These are phyloP conservation scores for Silurus meridionalis DNA, from an alignment of 2,113 vertebrate species.

Conservation along the genomic window DNA sequence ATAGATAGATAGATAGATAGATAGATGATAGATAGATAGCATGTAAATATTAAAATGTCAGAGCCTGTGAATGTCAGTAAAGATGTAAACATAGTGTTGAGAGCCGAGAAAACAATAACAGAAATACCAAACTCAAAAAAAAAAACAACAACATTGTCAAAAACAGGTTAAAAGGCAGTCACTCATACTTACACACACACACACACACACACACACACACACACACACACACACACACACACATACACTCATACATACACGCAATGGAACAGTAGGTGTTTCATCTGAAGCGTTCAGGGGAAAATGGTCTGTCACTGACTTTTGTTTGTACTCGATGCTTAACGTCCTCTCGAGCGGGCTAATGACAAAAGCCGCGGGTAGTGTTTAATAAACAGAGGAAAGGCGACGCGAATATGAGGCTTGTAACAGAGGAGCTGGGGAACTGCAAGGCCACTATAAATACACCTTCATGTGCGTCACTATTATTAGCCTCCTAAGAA, in stretches of 20 bases:
- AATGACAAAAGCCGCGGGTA: constrained; percentile 54
- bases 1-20: too few species aligned
- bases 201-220: too few species aligned
- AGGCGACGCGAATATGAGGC: constrained; percentile 83
- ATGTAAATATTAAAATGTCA: too few species aligned
- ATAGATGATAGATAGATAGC: too few species aligned
- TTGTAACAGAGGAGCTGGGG: constrained; percentile 69
- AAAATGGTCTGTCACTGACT: constrained; percentile 34
- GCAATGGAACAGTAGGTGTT: not conserved
- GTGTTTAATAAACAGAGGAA: constrained; percentile 85
- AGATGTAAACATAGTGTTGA: too few species aligned
- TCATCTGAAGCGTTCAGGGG: constrained; percentile 4
- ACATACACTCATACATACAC: not conserved
- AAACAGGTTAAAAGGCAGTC: too few species aligned
- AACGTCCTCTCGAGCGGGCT: constrained; percentile 68
- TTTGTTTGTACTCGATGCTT: constrained; percentile 74
- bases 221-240: too few species aligned
- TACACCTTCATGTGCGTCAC: constrained; percentile 74
- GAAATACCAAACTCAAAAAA: too few species aligned
- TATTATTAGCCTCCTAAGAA: constrained; percentile 91
- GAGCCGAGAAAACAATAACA: too few species aligned
- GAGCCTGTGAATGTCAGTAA: too few species aligned
- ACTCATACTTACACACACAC: too few species aligned
- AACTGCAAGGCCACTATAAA: constrained; percentile 83
- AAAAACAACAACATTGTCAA: too few species aligned